A percentile compares a stretch with the other conserved stretches of the same genome.
Evolutionary conservation across 2,888 invertebrate species (phyloP).

Genomic region (Macaria liturata): DNA sequence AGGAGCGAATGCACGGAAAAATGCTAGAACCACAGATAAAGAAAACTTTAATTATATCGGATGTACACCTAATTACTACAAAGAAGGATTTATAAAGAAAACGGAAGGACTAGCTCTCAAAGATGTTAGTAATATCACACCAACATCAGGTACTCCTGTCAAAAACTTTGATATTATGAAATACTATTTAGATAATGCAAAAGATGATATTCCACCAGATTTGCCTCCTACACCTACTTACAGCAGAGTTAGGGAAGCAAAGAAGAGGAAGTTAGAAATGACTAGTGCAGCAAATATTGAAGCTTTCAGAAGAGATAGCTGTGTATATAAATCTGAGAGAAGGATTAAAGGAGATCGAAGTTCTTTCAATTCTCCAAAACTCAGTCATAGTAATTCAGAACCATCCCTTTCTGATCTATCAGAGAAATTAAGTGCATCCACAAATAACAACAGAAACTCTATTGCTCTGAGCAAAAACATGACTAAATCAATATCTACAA

Average conservation of each 20-base stretch:
- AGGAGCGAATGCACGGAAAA: conserved; percentile 66
- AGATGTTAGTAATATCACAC: conserved; percentile 86
- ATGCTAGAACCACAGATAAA: conserved; percentile 64
- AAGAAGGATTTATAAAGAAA: conserved; percentile 83
- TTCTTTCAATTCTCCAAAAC: conserved; percentile 49
- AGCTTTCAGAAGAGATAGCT: conserved; percentile 62
- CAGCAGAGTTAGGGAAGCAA: conserved; percentile 75
- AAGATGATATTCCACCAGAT: conserved; percentile 65
- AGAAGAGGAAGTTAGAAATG: conserved; percentile 77
- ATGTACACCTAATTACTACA: conserved; percentile 84
- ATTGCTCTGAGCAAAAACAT: conserved; percentile 50
- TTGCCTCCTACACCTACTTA: conserved; percentile 72
- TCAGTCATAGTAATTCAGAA: conserved; percentile 71
- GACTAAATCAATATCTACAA: conserved; percentile 61
- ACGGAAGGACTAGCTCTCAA: conserved; percentile 76
- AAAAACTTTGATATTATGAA: conserved; percentile 62
- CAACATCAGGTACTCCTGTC: conserved; percentile 69
- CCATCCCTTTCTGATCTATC: conserved; percentile 70
- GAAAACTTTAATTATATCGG: conserved; percentile 78
- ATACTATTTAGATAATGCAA: conserved; percentile 54
- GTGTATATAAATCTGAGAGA: conserved; percentile 71
- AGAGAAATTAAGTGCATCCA: conserved; percentile 60
- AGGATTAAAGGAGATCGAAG: conserved; percentile 57
- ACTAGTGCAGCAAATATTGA: conserved; percentile 56
- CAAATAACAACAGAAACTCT: conserved; percentile 57